Percentiles rank a stretch among this genome's conserved stretches.
phyloP scores from a whole-genome alignment of 2,888 invertebrate species.

The Phytoseiulus persimilis region DNA sequence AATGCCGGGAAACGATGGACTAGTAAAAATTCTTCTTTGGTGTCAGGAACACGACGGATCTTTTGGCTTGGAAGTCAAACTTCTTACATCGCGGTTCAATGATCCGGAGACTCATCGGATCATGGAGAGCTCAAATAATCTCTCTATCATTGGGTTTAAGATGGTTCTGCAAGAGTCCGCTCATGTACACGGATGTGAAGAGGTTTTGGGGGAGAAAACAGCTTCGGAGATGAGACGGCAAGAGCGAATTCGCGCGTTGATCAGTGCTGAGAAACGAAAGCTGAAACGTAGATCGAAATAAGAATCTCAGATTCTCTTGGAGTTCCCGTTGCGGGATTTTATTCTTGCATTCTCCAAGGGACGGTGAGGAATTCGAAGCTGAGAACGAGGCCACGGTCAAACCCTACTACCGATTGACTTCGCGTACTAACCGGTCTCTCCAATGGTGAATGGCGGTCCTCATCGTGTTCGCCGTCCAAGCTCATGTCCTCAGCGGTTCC shows the following conservation, averaged over 20 bases:
- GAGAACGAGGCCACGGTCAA: no score
- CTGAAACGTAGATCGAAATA: neutral
- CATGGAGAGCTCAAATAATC: neutral
- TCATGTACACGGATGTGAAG: constrained; percentile 28
- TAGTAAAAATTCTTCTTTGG: neutral
- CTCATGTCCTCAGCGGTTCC: neutral
- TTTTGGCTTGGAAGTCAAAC: neutral
- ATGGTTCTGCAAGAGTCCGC: constrained; percentile 1
- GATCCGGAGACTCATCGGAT: neutral
- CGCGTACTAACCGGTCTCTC: neutral
- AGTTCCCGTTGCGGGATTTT: no score
- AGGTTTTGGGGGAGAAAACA: constrained; percentile 24
- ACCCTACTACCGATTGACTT: no score
- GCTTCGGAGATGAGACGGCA: neutral
- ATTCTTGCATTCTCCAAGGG: no score
- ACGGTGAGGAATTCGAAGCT: no score
- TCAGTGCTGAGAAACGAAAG: neutral
- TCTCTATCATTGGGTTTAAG: constrained; percentile 12
- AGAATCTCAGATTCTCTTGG: no score
- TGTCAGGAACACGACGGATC: neutral
- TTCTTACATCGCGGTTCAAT: neutral
- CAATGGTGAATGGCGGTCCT: neutral
- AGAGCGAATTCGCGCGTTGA: neutral
- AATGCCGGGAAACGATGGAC: neutral
- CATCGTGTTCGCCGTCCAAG: constrained; percentile 6